A percentile compares a stretch with the other conserved stretches of the same genome.
Evolutionary conservation across 1,140 invertebrate genomes (phyloP).

Genomic region (Drosophila pandora): DNA sequence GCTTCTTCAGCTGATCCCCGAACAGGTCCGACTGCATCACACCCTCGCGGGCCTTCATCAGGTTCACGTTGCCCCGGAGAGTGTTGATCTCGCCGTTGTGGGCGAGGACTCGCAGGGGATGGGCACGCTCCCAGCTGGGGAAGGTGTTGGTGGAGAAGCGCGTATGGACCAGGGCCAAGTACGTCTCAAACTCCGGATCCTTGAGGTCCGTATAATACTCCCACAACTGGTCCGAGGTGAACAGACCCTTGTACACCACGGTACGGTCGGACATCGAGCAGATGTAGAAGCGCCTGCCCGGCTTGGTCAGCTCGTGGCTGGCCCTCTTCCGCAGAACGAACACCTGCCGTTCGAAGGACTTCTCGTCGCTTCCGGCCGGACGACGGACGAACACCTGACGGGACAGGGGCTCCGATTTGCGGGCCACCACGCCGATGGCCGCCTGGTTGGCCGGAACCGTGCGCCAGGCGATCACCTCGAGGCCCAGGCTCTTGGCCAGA

Average conservation of each 20-base stretch:
- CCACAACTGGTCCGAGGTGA: conserved; percentile 98
- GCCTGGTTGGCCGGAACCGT: conserved; percentile 94
- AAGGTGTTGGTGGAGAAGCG: conserved; percentile 99
- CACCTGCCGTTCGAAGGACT: conserved; percentile 89
- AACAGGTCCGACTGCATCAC: conserved; percentile 96
- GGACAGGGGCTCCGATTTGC: conserved; percentile 97
- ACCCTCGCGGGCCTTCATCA: conserved; percentile 99
- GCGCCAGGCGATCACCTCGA: conserved; percentile 95
- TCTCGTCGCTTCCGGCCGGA: conserved; percentile 85
- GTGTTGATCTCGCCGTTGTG: conserved; percentile 99
- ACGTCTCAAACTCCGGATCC: conserved; percentile 95
- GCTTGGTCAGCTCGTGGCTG: conserved; percentile 93
- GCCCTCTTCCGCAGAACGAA: conserved; percentile 97
- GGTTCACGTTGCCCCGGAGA: conserved; percentile 98
- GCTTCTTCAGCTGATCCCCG: conserved; percentile 91
- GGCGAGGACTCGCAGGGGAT: conserved; percentile 97
- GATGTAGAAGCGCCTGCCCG: conserved; percentile 96
- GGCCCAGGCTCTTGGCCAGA: conserved; percentile 91
- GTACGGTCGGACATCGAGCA: conserved; percentile 96
- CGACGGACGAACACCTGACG: conserved; percentile 95
- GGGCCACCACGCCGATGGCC: conserved; percentile 94
- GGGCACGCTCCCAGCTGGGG: conserved; percentile 99
- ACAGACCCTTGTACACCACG: conserved; percentile 98
- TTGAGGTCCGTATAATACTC: conserved; percentile 87
- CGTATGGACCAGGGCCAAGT: conserved; percentile 97